phyloP scores from a whole-genome alignment of 2,888 invertebrate genomes.

The Polydrusus cervinus region DNA sequence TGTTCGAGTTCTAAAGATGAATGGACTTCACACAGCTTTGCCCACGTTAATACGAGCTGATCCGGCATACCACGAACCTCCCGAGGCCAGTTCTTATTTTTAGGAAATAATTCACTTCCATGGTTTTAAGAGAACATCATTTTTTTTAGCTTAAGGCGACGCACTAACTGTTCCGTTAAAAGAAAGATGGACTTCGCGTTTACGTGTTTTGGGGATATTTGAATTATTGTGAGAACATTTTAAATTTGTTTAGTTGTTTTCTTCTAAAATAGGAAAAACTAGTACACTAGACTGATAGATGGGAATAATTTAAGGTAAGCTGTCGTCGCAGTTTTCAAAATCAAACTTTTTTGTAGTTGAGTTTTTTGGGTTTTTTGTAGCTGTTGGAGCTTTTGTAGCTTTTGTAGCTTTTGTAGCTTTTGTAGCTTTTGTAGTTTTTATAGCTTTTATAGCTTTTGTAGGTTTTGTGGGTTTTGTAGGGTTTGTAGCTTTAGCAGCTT shows the following conservation, averaged over 20 bases:
- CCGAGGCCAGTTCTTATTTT: constrained; percentile 34
- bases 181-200: constrained; percentile 38
- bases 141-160: constrained; percentile 26
- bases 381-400: neutral
- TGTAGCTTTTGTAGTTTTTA: too few species aligned
- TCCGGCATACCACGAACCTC: constrained; percentile 40
- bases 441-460: too few species aligned
- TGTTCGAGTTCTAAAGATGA: constrained; percentile 14
- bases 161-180: constrained; percentile 40
- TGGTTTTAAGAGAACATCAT: constrained; percentile 33
- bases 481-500: too few species aligned
- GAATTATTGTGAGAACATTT: constrained; percentile 13
- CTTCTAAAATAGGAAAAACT: too few species aligned
- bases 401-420: neutral
- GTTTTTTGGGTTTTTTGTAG: neutral
- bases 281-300: too few species aligned
- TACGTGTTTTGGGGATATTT: constrained; percentile 33
- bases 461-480: neutral
- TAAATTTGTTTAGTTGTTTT: neutral
- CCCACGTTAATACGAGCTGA: constrained; percentile 30
- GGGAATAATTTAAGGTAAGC: neutral
- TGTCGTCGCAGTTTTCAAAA: neutral
- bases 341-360: neutral
- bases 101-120: constrained; percentile 47
- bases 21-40: constrained; percentile 28